Conservation (phyloP, 1,140 invertebrate species). For the Halictus rubicundus region DNA sequence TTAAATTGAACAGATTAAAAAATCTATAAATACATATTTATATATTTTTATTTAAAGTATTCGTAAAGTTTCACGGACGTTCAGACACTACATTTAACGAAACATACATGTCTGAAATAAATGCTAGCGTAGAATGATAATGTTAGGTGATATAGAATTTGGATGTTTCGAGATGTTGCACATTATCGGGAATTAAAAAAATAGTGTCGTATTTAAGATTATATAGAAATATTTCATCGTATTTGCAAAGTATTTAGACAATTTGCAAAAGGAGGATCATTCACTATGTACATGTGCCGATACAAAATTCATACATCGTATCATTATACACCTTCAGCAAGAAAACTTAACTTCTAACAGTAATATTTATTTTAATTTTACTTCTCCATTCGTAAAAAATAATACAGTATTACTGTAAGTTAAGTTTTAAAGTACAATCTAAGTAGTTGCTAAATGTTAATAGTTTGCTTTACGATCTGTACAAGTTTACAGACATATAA, state of each 20-base stretch:
- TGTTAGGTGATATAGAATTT: neutral
- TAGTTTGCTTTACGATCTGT: neutral
- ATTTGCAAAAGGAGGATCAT: neutral
- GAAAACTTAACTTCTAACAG: neutral
- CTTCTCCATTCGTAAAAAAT: neutral
- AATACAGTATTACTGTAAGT: neutral
- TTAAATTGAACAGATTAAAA: neutral
- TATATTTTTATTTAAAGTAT: slow-evolving; percentile 60
- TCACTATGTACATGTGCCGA: slow-evolving; percentile 34
- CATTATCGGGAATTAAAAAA: neutral
- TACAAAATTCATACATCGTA: slow-evolving; percentile 19
- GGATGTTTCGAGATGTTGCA: neutral
- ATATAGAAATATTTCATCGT: slow-evolving; percentile 4
- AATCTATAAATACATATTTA: neutral
- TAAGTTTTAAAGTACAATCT: slow-evolving; percentile 11
- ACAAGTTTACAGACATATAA: slow-evolving; percentile 28
- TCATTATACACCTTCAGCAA: slow-evolving; percentile 26
- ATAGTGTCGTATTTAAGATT: neutral
- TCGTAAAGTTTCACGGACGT: slow-evolving; percentile 11
- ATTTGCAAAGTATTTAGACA: neutral
- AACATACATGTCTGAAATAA: slow-evolving; percentile 1
- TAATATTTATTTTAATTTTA: neutral
- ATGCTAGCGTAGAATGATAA: slow-evolving; percentile 1
- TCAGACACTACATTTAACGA: neutral
- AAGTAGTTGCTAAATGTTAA: slow-evolving; percentile 2